Evolutionary conservation across 2,888 invertebrate genomes (phyloP), one percentile per base, ranked within the genome.

Genomic region (Chouioia cunea): DNA sequence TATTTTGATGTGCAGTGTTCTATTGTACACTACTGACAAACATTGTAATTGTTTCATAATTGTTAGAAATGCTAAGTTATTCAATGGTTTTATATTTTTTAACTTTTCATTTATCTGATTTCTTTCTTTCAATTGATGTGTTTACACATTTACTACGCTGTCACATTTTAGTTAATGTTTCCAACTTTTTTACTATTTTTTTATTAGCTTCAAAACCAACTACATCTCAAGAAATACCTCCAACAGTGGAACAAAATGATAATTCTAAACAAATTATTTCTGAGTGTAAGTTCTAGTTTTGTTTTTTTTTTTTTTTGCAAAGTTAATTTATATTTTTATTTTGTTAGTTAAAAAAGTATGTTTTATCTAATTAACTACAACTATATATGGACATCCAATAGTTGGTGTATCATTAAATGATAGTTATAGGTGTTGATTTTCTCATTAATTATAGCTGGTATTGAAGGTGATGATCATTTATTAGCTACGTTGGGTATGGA

Each of bases 401-500:
- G 12, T 56, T 56, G 14, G 56, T 4, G 18, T 22, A 43, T 43
- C 23, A 46, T 69, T 22, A 46, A 64, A 18, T 23, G 22, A 15
- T 71, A 12, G 16, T 22, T 59, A 65, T 64, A 43, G 18, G 44
- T 6, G 3, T 43, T 22, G 14, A 58, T 22, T 44, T 46, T 52
- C 1, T 1, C 18, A 18, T 27, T 64, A 43, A 67, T 63, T 74
- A 23, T 56, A 85, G 85, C 79, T 73, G 79, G 79, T 44, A 83
- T 85, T 44, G 85, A 85, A 74, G 81, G 82, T 10, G 83, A 84
- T 65, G 85, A 85, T 64, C 81, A 84, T 75, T 78, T 85, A 65
- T 70, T 85, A 18, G 84, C 84, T 8, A 82, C 85, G 3, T 77
- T 85, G 44, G 84, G 82, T 73, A 84, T 85, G 83, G 84, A 84